Base-by-base conservation (phyloP, 2,888 invertebrate species). In the Fabriciana adippe region DNA sequence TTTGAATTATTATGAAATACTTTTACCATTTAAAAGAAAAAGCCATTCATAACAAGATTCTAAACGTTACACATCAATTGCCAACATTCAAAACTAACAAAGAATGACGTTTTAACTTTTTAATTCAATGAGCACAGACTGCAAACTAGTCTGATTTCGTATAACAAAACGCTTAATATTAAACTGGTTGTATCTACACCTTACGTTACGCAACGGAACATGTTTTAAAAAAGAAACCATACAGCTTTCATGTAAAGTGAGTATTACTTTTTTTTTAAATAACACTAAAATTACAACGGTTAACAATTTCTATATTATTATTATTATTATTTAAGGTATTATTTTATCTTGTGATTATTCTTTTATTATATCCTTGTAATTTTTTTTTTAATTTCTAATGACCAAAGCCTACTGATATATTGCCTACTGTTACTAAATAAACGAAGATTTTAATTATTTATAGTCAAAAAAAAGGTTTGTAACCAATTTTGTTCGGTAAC, bases 141-240 rank as follows among this genome's bases (percentile, higher is more conserved):
- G 74, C 76, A 70, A 74, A 75, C 76, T 70, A 75, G 75, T 75
- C 71, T 75, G 74, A 77, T 77, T 74, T 77, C 74, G 71, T 77
- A 74, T 68, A 70, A 78, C 76, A 70, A 76, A 73, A 78, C 71
- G 73, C 73, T 73, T 72, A 79, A 78, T 76, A 78, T 66, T 66
- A 66, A 78, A 79, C 78, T 74, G 77, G 79, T 78, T 74, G 69
- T 77, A 73, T 77, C 74, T 74, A 79, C 75, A 76, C 75, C 73
- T 77, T 75, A 73, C 71, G 80, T 86, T 86, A 84, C 85, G 84
- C 82, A 87, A 87, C 75, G 68, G 66, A 78, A 78, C 78, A 74
- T 75, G 77, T 76, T 74, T 78, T 80, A 79, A 82, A 81, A 85
- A 84, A 81, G 82, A 84, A 87, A 87, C 86, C 85, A 81, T 85